These are phyloP conservation scores for Xylocopa sonorina DNA, from an alignment of 1,140 invertebrate species.

Conservation along the genomic window DNA sequence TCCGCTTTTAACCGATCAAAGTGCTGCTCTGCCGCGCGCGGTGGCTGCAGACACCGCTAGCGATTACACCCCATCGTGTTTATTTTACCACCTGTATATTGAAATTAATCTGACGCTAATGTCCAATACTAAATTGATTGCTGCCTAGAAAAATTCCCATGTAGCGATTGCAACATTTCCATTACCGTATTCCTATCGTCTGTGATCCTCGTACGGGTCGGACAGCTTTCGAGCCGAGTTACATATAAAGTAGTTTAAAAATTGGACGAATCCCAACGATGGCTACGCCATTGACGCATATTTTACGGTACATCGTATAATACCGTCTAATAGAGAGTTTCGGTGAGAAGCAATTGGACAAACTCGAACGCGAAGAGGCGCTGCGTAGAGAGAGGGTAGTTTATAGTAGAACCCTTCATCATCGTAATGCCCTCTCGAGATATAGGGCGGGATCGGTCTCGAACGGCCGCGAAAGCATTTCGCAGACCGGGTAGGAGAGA, in stretches of 20 bases:
- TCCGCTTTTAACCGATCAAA: not conserved
- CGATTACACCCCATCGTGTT: too few relatives aligned
- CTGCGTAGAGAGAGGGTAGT: constrained; percentile 67
- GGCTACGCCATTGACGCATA: constrained; percentile 43
- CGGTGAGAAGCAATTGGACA: constrained; percentile 40
- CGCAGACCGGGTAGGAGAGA: constrained; percentile 5
- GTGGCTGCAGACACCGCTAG: too few relatives aligned
- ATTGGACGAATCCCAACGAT: not conserved
- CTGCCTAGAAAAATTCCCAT: too few relatives aligned
- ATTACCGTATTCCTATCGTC: too few relatives aligned
- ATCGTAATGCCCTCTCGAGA: constrained; percentile 77
- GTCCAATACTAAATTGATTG: too few relatives aligned
- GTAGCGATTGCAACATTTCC: too few relatives aligned
- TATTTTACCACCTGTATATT: too few relatives aligned
- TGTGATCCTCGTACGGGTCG: too few relatives aligned
- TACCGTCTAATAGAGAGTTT: not conserved
- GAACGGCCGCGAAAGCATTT: constrained; percentile 46
- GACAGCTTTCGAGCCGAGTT: too few relatives aligned
- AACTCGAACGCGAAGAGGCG: constrained; percentile 4
- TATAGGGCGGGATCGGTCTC: constrained; percentile 74
- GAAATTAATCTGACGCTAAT: too few relatives aligned
- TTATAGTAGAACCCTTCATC: constrained; percentile 81
- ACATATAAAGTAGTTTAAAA: too few relatives aligned
- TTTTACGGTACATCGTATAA: constrained; percentile 26
- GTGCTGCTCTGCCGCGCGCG: too few relatives aligned